Evolutionary conservation across 1,140 invertebrate genomes (phyloP).

Genomic region (Drosophila leontia): DNA sequence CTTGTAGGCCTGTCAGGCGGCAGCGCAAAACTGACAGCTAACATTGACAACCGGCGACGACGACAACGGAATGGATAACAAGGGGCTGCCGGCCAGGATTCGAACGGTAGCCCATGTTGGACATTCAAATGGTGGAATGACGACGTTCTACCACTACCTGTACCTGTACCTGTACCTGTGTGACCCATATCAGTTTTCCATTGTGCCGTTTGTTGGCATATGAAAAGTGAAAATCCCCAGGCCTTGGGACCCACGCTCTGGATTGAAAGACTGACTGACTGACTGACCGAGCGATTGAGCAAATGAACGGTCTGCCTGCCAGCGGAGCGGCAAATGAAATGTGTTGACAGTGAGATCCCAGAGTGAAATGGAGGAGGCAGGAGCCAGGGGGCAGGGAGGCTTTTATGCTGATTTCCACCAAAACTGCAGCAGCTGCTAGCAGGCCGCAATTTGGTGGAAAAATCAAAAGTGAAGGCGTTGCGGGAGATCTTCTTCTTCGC

Average conservation of each 20-base stretch:
- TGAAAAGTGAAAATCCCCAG: conserved; percentile 69
- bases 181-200: conserved; percentile 56
- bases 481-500: conserved; percentile 38
- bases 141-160: conserved; percentile 54
- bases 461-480: conserved; percentile 72
- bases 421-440: conserved; percentile 64
- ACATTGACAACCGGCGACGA: conserved; percentile 69
- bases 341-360: conserved; percentile 64
- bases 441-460: conserved; percentile 58
- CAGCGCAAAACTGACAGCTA: conserved; percentile 80
- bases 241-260: conserved; percentile 47
- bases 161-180: conserved; percentile 19
- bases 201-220: conserved; percentile 50
- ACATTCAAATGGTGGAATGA: conserved; percentile 77
- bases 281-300: conserved; percentile 50
- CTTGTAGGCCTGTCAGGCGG: conserved; percentile 73
- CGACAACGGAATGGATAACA: conserved; percentile 47
- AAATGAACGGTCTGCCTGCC: conserved; percentile 52
- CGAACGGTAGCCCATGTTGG: conserved; percentile 69
- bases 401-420: conserved; percentile 67
- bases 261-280: conserved; percentile 45
- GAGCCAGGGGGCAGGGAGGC: neutral
- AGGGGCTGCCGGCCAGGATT: conserved; percentile 34
- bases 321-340: conserved; percentile 58
- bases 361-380: conserved; percentile 57